A percentile compares a stretch with the other conserved stretches of the same genome.
phyloP scores from a whole-genome alignment of 2,113 vertebrate species.

The Xenus cinereus region DNA sequence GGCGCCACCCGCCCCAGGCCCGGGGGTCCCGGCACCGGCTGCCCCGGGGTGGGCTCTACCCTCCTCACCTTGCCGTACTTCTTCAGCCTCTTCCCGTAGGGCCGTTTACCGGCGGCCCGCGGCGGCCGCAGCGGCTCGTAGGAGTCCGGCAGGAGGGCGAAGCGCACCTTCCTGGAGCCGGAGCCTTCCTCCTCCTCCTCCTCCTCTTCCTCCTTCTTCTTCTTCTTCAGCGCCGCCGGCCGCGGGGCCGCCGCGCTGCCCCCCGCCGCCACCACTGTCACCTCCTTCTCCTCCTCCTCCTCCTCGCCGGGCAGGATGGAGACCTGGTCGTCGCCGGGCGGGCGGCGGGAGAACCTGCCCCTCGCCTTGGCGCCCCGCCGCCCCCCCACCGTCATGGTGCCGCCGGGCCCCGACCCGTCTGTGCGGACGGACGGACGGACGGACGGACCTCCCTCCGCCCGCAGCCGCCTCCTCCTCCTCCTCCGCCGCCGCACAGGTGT shows the following conservation, averaged over 20 bases:
- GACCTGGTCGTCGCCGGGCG: constrained; percentile 8
- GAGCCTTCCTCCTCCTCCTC: background rate
- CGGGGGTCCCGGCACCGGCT: background rate
- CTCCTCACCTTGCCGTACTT: constrained; percentile 77
- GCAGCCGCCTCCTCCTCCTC: background rate
- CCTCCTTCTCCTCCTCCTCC: background rate
- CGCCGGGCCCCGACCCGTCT: background rate
- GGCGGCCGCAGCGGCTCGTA: constrained; percentile 64
- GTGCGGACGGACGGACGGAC: background rate
- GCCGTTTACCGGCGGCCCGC: background rate
- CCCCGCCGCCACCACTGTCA: background rate
- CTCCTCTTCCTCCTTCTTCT: background rate
- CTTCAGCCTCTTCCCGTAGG: constrained; percentile 60
- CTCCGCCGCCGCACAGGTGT: background rate
- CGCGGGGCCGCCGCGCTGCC: background rate
- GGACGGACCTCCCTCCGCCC: background rate
- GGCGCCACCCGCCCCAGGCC: background rate
- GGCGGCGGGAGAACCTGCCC: background rate
- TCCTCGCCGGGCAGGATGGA: constrained; percentile 11
- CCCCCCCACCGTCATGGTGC: constrained; percentile 63
- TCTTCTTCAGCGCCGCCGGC: background rate
- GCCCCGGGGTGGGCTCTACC: background rate
- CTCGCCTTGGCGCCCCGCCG: constrained; percentile 23
- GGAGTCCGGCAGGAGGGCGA: constrained; percentile 63
- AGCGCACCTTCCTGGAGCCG: constrained; percentile 34